Evolutionary conservation across 2,113 vertebrate species (phyloP).

Genomic region (Gorsachius goisagi): DNA sequence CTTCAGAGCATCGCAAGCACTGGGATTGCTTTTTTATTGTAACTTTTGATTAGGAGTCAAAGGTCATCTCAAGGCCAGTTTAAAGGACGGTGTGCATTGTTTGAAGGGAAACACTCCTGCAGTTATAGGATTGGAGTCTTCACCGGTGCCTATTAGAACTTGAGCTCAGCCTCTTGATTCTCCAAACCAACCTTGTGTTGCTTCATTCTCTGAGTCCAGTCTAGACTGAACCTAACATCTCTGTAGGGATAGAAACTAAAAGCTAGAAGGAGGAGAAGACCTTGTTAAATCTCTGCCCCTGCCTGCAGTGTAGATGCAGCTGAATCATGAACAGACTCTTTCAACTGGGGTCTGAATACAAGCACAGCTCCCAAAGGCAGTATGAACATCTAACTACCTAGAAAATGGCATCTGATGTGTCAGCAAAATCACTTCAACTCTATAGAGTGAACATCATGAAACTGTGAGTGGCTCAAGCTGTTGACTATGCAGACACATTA

Average conservation of each 20-base stretch:
- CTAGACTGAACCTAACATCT: neutral
- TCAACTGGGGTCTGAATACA: neutral
- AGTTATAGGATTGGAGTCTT: neutral
- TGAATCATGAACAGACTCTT: neutral
- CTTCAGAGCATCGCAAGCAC: neutral
- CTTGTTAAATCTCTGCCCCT: neutral
- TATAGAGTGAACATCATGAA: neutral
- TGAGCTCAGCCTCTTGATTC: neutral
- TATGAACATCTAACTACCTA: neutral
- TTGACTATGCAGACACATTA: neutral
- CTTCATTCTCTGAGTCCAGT: neutral
- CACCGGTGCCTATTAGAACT: neutral
- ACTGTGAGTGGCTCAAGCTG: neutral
- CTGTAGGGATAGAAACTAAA: neutral
- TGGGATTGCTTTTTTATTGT: neutral
- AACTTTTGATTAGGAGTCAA: neutral
- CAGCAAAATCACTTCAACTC: neutral
- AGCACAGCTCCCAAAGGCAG: neutral
- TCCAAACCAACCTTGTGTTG: neutral
- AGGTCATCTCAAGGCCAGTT: neutral
- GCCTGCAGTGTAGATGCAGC: neutral
- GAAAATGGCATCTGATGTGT: neutral
- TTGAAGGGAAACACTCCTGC: neutral
- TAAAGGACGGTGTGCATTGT: neutral
- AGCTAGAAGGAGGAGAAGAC: neutral